Base-by-base conservation (phyloP, 2,888 invertebrate genomes). In the Napeogenes sylphis region DNA sequence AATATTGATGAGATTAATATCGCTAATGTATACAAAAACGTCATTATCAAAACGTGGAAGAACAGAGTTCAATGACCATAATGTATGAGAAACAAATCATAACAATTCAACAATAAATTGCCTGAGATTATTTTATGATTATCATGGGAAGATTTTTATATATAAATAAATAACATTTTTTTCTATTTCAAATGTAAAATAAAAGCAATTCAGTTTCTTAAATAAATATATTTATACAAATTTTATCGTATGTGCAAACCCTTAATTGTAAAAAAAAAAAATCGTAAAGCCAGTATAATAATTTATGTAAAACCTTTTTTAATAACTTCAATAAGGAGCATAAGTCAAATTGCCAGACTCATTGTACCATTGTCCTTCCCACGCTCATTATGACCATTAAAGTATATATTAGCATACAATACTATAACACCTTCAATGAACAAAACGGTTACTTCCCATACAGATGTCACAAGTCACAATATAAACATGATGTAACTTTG, bases 341-440 rank as follows among this genome's bases (percentile, higher is more conserved):
- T 61, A 55, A 65, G 53, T 47, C 45, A 55, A 55, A 55, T 55
- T 61, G n/a, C 55, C 55, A 59, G 56, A 14, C 65, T 53, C 13
- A 53, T 56, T 58, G 62, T 59, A 56, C 21, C 46, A 61, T 59
- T 61, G 59, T 32, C 46, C 63, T 75, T 85, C 86, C 85, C 84
- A 87, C 85, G 80, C 77, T 70, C 74, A 72, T 81, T 79, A 77
- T 75, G 73, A 75, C 78, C 80, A 81, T 83, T 80, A 78, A 76
- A 73, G 75, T 75, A 72, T 68, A 75, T 71, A 87, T 88, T 88
- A 82, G 70, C 86, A 87, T 87, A 88, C 87, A 87, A 87, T 87
- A 73, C 80, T 73, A 74, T 75, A 72, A 77, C 80, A 80, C 81
- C 82, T 79, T 75, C 77, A 80, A 77, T 79, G 78, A 78, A 79